Percentiles rank a stretch among this genome's conserved stretches.
Conservation (phyloP, 2,888 invertebrate genomes). For the Drepana falcataria region DNA sequence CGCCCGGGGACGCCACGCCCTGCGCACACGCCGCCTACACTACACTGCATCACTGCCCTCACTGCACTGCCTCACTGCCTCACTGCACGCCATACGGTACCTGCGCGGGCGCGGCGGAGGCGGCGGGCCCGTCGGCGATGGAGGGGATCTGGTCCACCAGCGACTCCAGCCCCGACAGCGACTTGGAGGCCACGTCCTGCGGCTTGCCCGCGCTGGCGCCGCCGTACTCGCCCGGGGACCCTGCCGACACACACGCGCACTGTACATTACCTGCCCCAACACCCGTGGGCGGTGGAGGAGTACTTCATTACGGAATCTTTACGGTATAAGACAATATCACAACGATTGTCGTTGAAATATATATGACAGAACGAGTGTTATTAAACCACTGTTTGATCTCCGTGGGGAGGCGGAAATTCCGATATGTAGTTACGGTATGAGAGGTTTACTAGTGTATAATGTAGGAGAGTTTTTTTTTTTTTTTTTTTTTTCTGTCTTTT, state of each 20-base stretch:
- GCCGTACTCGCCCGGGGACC: conserved; percentile 61
- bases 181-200: conserved; percentile 91
- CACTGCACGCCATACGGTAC: background rate
- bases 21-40: conserved; percentile 17
- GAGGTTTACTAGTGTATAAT: too few relatives aligned
- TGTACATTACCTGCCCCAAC: background rate
- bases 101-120: conserved; percentile 13
- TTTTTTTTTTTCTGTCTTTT: too few relatives aligned
- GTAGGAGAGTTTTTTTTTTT: too few relatives aligned
- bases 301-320: too few relatives aligned
- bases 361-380: too few relatives aligned
- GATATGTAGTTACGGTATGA: too few relatives aligned
- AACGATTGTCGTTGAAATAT: too few relatives aligned
- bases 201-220: conserved; percentile 12
- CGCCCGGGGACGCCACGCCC: conserved; percentile 15
- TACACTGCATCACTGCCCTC: too few relatives aligned
- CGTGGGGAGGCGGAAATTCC: too few relatives aligned
- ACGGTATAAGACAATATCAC: too few relatives aligned
- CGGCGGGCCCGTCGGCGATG: conserved; percentile 84
- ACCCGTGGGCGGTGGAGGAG: background rate
- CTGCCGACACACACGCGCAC: conserved; percentile 20
- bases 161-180: conserved; percentile 91
- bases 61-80: too few relatives aligned
- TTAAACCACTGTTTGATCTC: too few relatives aligned
- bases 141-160: conserved; percentile 95